Conservation (phyloP, 2,888 invertebrate species). For the Temnothorax unifasciatus region DNA sequence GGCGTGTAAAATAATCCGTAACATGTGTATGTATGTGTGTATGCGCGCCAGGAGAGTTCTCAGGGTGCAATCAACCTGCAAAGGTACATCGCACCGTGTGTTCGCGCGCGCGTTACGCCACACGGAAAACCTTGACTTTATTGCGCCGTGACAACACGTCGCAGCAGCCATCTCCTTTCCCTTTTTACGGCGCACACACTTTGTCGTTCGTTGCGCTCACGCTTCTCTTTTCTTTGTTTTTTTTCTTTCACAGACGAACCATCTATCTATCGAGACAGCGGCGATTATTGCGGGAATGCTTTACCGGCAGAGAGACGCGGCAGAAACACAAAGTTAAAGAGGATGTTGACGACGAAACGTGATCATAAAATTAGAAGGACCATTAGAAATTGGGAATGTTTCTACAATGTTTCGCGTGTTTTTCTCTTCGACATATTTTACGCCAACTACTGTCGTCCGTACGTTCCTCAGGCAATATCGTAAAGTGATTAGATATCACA, state of each 20-base stretch:
- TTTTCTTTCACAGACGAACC: neutral
- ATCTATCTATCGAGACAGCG: neutral
- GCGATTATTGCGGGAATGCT: neutral
- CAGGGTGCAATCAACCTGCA: conserved; percentile 76
- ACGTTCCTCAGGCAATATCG: neutral
- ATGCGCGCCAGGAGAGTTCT: conserved; percentile 2
- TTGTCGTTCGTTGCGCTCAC: conserved; percentile 45
- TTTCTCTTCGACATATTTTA: neutral
- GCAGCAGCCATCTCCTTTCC: conserved; percentile 74
- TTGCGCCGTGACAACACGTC: conserved; percentile 61
- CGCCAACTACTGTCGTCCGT: neutral
- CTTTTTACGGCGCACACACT: conserved; percentile 62
- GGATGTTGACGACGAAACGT: neutral
- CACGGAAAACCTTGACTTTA: conserved; percentile 82
- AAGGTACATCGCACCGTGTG: conserved; percentile 72
- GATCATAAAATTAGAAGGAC: neutral
- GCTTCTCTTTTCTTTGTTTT: neutral
- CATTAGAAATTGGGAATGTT: neutral
- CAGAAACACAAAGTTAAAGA: neutral
- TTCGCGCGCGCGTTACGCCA: conserved; percentile 68
- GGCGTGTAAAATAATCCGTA: conserved; percentile 24
- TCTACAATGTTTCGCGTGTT: neutral
- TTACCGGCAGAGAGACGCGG: neutral
- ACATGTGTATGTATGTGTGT: too few relatives aligned
- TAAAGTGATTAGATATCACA: conserved; percentile 33